phyloP scores from a whole-genome alignment of 1,140 invertebrate genomes.

The Melipona quadrifasciata region DNA sequence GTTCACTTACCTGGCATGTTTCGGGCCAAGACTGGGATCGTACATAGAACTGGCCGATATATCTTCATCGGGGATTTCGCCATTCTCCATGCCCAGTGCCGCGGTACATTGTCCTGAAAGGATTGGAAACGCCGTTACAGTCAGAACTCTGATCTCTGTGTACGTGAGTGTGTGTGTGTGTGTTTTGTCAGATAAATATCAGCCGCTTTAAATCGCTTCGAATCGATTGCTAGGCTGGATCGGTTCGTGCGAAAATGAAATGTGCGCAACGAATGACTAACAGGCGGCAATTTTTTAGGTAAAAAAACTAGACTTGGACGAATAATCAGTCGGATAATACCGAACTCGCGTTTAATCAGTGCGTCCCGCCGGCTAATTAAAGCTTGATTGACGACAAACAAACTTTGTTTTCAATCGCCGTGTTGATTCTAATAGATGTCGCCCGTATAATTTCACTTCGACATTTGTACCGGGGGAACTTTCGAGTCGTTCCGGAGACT shows the following conservation, averaged over 20 bases:
- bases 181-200: constrained; percentile 50
- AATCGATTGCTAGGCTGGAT: not conserved
- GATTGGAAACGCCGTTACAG: constrained; percentile 62
- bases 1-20: constrained; percentile 84
- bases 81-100: constrained; percentile 85
- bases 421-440: not conserved
- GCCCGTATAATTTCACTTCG: not conserved
- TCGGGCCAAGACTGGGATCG: constrained; percentile 84
- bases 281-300: not conserved
- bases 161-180: constrained; percentile 52
- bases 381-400: not conserved
- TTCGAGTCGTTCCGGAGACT: not conserved
- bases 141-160: constrained; percentile 47
- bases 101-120: constrained; percentile 82
- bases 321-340: not conserved
- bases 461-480: not conserved
- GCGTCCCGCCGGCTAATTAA: not conserved
- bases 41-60: constrained; percentile 85
- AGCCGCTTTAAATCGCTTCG: not conserved
- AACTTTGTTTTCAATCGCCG: not conserved
- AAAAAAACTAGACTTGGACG: not conserved
- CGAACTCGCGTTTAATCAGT: not conserved
- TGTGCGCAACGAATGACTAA: constrained; percentile 14
- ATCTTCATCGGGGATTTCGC: constrained; percentile 83
- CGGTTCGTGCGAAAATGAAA: constrained; percentile 17